These are phyloP conservation scores for Pseudoatta argentina DNA, from an alignment of 1,140 invertebrate genomes.

Conservation along the genomic window DNA sequence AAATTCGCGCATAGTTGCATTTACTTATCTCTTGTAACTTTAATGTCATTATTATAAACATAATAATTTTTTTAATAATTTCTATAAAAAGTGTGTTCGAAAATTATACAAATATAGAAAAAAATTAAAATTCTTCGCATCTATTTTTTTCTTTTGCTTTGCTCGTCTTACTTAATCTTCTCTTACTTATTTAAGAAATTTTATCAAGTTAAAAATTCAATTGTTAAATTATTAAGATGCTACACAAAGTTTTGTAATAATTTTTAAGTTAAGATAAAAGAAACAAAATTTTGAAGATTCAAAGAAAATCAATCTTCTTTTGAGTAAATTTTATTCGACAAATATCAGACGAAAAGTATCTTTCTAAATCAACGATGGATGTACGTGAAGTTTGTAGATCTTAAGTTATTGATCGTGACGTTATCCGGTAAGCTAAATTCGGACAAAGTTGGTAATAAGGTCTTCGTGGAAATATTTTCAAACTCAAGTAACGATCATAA, in stretches of 20 bases:
- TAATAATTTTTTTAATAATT: too few species aligned
- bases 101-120: background rate
- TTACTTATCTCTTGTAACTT: background rate
- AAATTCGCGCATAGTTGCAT: background rate
- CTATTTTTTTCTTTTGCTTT: background rate
- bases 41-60: background rate
- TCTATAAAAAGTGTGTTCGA: background rate
- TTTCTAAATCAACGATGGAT: constrained; percentile 24
- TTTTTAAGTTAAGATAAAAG: background rate
- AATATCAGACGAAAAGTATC: background rate
- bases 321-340: background rate
- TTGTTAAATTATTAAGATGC: background rate
- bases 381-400: constrained; percentile 43
- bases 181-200: background rate
- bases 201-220: constrained; percentile 1
- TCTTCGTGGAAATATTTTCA: constrained; percentile 38
- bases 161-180: background rate
- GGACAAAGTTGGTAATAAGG: constrained; percentile 37
- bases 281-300: constrained; percentile 23
- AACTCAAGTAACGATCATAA: constrained; percentile 24
- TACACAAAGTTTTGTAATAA: background rate
- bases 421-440: constrained; percentile 26
- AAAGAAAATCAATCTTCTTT: background rate
- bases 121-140: too few species aligned
- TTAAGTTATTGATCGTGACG: constrained; percentile 37